A percentile compares a stretch with the other conserved stretches of the same genome.
These are phyloP conservation scores for Microcebus tavaratra DNA, from an alignment of 2,113 vertebrate species.

Conservation along the genomic window DNA sequence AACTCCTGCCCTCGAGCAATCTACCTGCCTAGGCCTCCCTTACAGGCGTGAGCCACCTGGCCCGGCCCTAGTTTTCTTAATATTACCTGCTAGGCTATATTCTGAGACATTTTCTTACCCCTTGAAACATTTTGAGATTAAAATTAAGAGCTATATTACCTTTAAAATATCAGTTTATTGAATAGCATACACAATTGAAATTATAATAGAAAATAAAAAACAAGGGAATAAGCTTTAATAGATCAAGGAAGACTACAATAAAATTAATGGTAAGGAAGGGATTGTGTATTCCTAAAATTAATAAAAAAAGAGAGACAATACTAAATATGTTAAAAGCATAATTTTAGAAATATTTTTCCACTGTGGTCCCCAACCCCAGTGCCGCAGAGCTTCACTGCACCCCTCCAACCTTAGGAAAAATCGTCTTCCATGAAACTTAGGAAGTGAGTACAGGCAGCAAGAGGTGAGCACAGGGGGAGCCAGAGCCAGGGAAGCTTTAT, in stretches of 20 bases:
- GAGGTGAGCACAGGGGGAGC: no score
- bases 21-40: no score
- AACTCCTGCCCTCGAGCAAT: no score
- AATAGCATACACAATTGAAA: not conserved
- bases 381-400: no score
- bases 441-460: no score
- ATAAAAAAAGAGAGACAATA: not conserved
- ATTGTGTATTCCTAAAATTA: not conserved
- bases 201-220: not conserved
- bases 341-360: not conserved
- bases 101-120: not conserved
- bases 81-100: not conserved
- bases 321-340: not conserved
- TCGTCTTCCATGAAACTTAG: no score
- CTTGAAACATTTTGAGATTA: not conserved
- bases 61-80: not conserved
- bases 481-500: no score
- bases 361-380: no score
- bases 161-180: not conserved
- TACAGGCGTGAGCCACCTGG: no score
- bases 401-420: no score
- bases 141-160: not conserved
- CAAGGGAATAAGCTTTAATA: not conserved
- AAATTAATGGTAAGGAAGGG: not conserved
- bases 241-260: not conserved